Percentiles rank a stretch among this genome's conserved stretches.
These are phyloP conservation scores for Aythya baeri DNA, from an alignment of 2,113 vertebrate genomes.

Conservation along the genomic window DNA sequence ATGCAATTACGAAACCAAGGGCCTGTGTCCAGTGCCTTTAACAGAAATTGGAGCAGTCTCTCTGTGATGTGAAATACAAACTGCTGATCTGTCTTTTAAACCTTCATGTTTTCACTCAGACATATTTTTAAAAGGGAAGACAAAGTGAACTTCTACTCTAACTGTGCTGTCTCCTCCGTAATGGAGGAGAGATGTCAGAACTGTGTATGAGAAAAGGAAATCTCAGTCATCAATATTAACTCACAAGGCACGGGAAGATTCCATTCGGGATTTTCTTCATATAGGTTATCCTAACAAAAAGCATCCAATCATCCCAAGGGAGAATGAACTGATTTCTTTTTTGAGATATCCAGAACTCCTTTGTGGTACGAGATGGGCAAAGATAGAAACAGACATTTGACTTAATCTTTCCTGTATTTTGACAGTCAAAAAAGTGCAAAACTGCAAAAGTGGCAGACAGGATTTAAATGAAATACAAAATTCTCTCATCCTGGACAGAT, in stretches of 20 bases:
- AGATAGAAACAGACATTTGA: background rate
- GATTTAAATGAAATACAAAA: background rate
- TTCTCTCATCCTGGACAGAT: background rate
- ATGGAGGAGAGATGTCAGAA: background rate
- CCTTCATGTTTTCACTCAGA: background rate
- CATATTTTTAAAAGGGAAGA: background rate
- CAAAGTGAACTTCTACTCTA: background rate
- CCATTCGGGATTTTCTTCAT: background rate
- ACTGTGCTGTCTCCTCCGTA: background rate
- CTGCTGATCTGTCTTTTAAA: background rate
- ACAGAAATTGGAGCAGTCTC: background rate
- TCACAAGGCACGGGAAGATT: background rate
- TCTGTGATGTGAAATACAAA: background rate
- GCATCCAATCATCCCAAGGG: background rate
- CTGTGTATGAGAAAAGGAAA: background rate
- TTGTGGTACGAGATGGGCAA: background rate
- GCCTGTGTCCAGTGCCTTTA: background rate
- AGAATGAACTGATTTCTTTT: background rate
- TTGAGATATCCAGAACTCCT: background rate
- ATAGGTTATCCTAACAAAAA: background rate
- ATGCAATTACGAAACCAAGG: background rate
- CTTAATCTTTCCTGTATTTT: conserved; percentile 4
- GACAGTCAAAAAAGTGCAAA: background rate
- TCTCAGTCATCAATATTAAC: background rate
- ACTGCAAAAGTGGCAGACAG: background rate